phyloP scores from a whole-genome alignment of 2,797 vertebrate species.

The Glyptemys insculpta region DNA sequence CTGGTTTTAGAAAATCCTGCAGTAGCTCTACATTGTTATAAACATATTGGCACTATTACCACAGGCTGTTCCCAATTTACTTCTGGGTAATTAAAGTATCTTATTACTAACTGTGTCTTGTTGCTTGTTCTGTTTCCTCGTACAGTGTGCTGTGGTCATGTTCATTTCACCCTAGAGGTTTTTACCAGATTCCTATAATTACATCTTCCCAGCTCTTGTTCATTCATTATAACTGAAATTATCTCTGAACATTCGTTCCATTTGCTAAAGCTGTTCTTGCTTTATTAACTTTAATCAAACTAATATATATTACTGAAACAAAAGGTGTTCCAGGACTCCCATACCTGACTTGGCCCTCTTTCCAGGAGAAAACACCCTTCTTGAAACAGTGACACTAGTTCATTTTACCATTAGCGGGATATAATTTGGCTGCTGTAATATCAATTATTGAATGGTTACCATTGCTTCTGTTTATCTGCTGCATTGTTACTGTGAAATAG shows the following conservation, averaged over 20 bases:
- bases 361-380: conserved; percentile 52
- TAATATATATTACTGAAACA: conserved; percentile 43
- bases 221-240: conserved; percentile 59
- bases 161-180: conserved; percentile 69
- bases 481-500: not conserved
- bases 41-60: conserved; percentile 11
- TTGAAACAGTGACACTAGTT: conserved; percentile 37
- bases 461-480: conserved; percentile 26
- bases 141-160: conserved; percentile 38
- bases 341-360: conserved; percentile 42
- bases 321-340: conserved; percentile 57
- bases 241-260: conserved; percentile 64
- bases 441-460: conserved; percentile 27
- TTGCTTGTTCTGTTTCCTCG: conserved; percentile 39
- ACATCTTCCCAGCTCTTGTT: conserved; percentile 51
- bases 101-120: conserved; percentile 39
- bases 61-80: conserved; percentile 46
- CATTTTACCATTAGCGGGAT: conserved; percentile 43
- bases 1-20: not conserved
- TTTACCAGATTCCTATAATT: conserved; percentile 68
- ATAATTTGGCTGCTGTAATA: conserved; percentile 29
- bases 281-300: conserved; percentile 75
- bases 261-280: conserved; percentile 65
- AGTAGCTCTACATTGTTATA: conserved; percentile 16
- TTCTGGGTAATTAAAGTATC: conserved; percentile 60